Percentiles rank a stretch among this genome's conserved stretches.
Evolutionary conservation across 2,888 invertebrate genomes (phyloP).

Genomic region (Hydriomena furcata): DNA sequence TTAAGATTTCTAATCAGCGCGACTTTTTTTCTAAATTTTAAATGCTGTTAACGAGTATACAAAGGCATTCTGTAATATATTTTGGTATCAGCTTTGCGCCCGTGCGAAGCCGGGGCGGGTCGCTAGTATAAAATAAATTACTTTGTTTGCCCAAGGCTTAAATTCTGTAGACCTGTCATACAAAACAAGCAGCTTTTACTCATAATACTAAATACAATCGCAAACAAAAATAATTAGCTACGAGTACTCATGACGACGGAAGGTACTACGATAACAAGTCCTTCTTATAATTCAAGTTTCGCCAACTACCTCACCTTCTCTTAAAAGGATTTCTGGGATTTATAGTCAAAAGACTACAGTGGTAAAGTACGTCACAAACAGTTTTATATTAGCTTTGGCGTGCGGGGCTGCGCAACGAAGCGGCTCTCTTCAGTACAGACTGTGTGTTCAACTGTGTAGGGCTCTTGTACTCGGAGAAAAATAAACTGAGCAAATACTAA

Average conservation of each 20-base stretch:
- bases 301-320: slow-evolving; percentile 18
- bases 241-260: not conserved
- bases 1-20: no score
- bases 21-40: no score
- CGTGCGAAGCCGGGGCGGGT: no score
- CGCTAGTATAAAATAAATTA: no score
- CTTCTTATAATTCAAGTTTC: slow-evolving; percentile 17
- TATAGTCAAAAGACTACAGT: slow-evolving; percentile 52
- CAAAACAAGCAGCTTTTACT: no score
- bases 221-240: no score
- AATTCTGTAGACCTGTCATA: no score
- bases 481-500: slow-evolving; percentile 75
- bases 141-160: no score
- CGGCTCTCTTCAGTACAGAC: slow-evolving; percentile 64
- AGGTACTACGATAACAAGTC: slow-evolving; percentile 6
- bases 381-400: slow-evolving; percentile 66
- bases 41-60: no score
- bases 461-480: slow-evolving; percentile 66
- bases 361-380: slow-evolving; percentile 57
- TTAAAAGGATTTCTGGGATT: slow-evolving; percentile 42
- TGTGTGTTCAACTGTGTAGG: slow-evolving; percentile 69
- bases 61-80: no score
- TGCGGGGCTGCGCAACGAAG: slow-evolving; percentile 55
- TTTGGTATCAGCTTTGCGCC: no score
- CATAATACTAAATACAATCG: no score